Conservation (phyloP, 1,140 invertebrate genomes). For the Cotesia typhae region DNA sequence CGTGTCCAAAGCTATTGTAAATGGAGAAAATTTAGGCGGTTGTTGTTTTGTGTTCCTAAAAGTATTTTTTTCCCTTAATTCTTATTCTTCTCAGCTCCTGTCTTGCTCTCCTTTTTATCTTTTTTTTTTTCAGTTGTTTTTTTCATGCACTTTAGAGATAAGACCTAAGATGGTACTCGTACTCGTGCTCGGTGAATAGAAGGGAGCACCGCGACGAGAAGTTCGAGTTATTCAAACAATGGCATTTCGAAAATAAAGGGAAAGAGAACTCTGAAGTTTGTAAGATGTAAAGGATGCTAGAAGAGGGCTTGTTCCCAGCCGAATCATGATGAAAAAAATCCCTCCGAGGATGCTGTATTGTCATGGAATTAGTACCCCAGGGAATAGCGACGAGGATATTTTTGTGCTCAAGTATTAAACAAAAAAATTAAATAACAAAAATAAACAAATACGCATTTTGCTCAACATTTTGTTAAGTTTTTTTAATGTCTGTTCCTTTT, state of each 20-base stretch:
- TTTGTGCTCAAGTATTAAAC: conserved; percentile 1
- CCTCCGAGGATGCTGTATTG: conserved; percentile 18
- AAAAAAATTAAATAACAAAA: conserved; percentile 12
- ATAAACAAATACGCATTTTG: too few relatives aligned
- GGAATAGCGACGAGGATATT: conserved; percentile 20
- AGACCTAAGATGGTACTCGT: too few relatives aligned
- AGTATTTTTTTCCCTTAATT: conserved; percentile 1
- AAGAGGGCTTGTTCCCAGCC: conserved; percentile 15
- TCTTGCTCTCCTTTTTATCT: too few relatives aligned
- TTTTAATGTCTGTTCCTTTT: too few relatives aligned
- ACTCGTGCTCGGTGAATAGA: too few relatives aligned
- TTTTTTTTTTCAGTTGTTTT: too few relatives aligned
- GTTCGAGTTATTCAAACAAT: conserved; percentile 21
- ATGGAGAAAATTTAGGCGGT: conserved; percentile 10
- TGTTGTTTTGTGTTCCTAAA: background rate
- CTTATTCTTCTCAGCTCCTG: conserved; percentile 17
- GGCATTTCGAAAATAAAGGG: background rate
- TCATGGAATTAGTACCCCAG: conserved; percentile 29
- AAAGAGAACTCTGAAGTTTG: background rate
- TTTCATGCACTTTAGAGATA: too few relatives aligned
- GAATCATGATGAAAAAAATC: conserved; percentile 24
- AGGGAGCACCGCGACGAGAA: background rate
- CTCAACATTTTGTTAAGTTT: too few relatives aligned
- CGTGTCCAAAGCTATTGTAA: background rate
- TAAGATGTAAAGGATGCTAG: conserved; percentile 29